phyloP scores from a whole-genome alignment of 30 jellyfish, hydroid and myxozoan genomes.

The Chironex yamaguchii region DNA sequence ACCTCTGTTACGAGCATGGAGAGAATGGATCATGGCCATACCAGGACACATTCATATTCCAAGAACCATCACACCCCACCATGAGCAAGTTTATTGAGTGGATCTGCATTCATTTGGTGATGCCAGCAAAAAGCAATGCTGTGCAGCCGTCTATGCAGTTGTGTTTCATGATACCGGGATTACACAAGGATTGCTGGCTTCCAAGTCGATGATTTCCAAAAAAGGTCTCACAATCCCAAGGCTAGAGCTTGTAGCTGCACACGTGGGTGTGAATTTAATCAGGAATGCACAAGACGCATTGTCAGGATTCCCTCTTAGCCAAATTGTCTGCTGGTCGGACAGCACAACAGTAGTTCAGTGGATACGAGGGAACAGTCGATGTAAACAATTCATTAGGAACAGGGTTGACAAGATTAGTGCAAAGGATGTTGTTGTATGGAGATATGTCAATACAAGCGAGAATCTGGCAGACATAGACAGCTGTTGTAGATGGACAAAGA shows the following conservation, averaged over 20 bases:
- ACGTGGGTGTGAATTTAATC: conserved; percentile 46
- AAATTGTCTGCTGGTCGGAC: conserved; percentile 58
- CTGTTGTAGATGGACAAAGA: not conserved
- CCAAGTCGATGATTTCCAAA: conserved; percentile 28
- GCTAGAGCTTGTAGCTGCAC: conserved; percentile 53
- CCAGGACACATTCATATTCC: conserved; percentile 23
- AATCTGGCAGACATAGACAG: conserved; percentile 48
- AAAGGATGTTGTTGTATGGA: conserved; percentile 42
- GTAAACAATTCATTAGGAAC: conserved; percentile 45
- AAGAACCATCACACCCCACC: not conserved
- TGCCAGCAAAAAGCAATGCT: conserved; percentile 59
- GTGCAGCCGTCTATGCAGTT: conserved; percentile 51
- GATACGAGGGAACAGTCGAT: conserved; percentile 39
- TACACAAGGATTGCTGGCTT: not conserved
- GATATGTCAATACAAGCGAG: conserved; percentile 22
- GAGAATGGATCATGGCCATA: not conserved
- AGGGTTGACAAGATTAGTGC: conserved; percentile 17
- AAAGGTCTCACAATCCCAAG: conserved; percentile 37
- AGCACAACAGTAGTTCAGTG: conserved; percentile 59
- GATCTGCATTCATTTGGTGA: conserved; percentile 58
- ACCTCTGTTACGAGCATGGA: conserved; percentile 12
- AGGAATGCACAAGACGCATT: conserved; percentile 2
- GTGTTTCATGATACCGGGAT: conserved; percentile 20
- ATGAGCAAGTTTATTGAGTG: not conserved
- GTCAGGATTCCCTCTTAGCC: conserved; percentile 3